phyloP scores from a whole-genome alignment of 2,113 vertebrate species.

The Microcebus tavaratra region DNA sequence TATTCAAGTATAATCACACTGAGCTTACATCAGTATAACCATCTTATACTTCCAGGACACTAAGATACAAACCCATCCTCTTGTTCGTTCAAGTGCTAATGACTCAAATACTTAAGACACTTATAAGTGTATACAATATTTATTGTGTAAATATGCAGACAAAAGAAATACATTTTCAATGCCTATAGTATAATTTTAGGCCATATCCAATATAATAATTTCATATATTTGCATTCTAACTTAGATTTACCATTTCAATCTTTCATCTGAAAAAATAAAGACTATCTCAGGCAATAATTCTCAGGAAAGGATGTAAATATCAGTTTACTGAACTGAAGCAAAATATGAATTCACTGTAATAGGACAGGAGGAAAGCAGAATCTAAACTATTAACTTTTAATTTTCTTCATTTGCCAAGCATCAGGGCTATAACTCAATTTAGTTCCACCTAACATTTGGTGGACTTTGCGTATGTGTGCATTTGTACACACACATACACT shows the following conservation, averaged over 20 bases:
- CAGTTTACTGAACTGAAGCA: slow-evolving; percentile 27
- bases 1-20: not conserved
- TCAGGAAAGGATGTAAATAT: slow-evolving; percentile 49
- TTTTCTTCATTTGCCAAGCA: slow-evolving; percentile 51
- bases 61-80: slow-evolving; percentile 23
- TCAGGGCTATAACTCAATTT: not conserved
- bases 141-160: slow-evolving; percentile 46
- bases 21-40: not conserved
- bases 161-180: slow-evolving; percentile 50
- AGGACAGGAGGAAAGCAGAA: not conserved
- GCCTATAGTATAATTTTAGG: slow-evolving; percentile 35
- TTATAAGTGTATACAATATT: slow-evolving; percentile 28
- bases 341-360: slow-evolving; percentile 51
- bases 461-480: not conserved
- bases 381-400: slow-evolving; percentile 52
- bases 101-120: slow-evolving; percentile 26
- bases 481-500: not conserved
- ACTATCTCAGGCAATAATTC: slow-evolving; percentile 61
- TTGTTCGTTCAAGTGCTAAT: slow-evolving; percentile 22
- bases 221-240: slow-evolving; percentile 52
- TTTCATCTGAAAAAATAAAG: slow-evolving; percentile 68
- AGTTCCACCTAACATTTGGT: slow-evolving; percentile 11
- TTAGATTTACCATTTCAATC: not conserved
- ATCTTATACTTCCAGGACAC: slow-evolving; percentile 31
- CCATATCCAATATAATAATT: slow-evolving; percentile 50